Evolutionary conservation across 2,888 invertebrate genomes (phyloP).

Genomic region (Clistopyga incitator): DNA sequence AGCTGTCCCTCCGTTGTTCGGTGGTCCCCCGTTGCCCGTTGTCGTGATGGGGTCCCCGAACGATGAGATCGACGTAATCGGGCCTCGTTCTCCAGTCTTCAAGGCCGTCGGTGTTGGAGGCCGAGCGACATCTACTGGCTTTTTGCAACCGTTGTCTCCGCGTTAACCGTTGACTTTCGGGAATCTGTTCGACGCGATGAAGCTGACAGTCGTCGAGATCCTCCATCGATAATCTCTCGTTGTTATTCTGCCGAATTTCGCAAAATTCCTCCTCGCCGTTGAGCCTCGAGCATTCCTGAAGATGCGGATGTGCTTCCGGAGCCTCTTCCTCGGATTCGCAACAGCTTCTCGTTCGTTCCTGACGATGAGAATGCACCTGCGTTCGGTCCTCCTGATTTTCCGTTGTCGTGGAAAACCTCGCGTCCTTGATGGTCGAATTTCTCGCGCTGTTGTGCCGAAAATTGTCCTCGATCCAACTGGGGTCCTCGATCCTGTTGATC

Average conservation of each 20-base stretch:
- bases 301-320: neutral
- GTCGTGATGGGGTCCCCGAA: slow-evolving; percentile 60
- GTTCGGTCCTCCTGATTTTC: slow-evolving; percentile 17
- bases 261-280: neutral
- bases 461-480: slow-evolving; percentile 35
- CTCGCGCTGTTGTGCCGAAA: neutral
- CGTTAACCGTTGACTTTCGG: slow-evolving; percentile 30
- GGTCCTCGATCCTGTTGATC: slow-evolving; percentile 40
- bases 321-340: neutral
- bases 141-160: slow-evolving; percentile 3
- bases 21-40: slow-evolving; percentile 9
- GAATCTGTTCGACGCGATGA: slow-evolving; percentile 32
- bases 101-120: slow-evolving; percentile 1
- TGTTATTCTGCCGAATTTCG: slow-evolving; percentile 19
- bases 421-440: slow-evolving; percentile 17
- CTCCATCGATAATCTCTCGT: slow-evolving; percentile 41
- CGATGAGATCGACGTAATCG: slow-evolving; percentile 51
- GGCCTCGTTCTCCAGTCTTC: slow-evolving; percentile 52
- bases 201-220: slow-evolving; percentile 4
- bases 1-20: slow-evolving; percentile 35
- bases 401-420: slow-evolving; percentile 38
- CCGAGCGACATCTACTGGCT: neutral
- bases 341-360: slow-evolving; percentile 11
- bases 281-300: slow-evolving; percentile 21
- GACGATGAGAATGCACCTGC: slow-evolving; percentile 16